Evolutionary conservation across 1,140 invertebrate species (phyloP), one percentile per base, ranked within the genome.

Genomic region (Drosophila auraria): DNA sequence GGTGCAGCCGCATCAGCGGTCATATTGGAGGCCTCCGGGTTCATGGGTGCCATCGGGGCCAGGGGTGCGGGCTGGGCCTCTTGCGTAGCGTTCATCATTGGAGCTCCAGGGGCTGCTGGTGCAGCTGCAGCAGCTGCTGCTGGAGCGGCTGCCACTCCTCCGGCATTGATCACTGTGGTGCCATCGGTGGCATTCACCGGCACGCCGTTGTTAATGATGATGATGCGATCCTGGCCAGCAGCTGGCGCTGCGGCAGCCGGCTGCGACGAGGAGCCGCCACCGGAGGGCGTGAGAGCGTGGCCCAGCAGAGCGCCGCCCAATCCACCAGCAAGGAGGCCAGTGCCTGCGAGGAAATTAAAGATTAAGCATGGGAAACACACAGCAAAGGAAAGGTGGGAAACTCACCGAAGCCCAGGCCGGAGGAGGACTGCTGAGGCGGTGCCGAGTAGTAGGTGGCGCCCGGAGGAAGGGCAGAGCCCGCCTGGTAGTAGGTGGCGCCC

Each of bases 11-110:
- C 70, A 69, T 84, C 78, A 30, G 78, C 56, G 78, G 93, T 78
- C 93, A 93, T 92, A 92, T 94, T 77, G 78, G 93, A 77, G 87
- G 94, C 76, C 30, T 90, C 80, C n/a, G 91, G 78, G 54, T 79
- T 73, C n/a, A 83, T 73, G 14, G 87, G 82, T 8, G 79, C 54
- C 54, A 73, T 61, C 3, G 63, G 64, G 9, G 40, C 62, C 27
- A 53, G 44, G 2, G 73, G 72, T 7, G 71, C 70, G 11, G 78
- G 64, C 17, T 64, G 71, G 2, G 65, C 72, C 45, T 79, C 71
- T 5, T 80, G 70, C 2, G 81, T 65, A 2, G 25, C 59, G 27
- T 72, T 89, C 56, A 76, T 71, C 12, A 63, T 23, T 11, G 68
- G 70, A 0, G 63, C 14, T 6, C 25, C 25, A 2, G 33, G 23